phyloP scores from a whole-genome alignment of 1,140 invertebrate species.

The Ceratina australensis region DNA sequence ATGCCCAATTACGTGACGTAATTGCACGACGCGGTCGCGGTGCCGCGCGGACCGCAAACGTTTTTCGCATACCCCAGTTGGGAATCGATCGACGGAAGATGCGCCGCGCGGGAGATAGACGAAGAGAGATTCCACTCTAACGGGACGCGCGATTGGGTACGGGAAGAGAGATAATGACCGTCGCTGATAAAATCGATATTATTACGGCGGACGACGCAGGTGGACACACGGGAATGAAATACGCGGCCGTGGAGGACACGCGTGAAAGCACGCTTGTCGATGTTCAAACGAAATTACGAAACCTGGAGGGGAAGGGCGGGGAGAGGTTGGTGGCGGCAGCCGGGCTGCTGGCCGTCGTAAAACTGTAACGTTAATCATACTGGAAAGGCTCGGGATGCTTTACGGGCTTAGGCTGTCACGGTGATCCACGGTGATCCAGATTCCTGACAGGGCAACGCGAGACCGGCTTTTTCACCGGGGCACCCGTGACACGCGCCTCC shows the following conservation, averaged over 20 bases:
- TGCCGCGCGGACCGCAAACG: neutral
- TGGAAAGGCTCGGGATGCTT: slow-evolving; percentile 6
- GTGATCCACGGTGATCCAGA: slow-evolving; percentile 28
- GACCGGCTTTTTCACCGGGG: slow-evolving; percentile 3
- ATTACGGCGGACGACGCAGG: slow-evolving; percentile 39
- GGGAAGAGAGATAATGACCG: slow-evolving; percentile 50
- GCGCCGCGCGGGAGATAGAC: slow-evolving; percentile 33
- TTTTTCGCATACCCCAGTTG: slow-evolving; percentile 38
- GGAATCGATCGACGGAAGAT: slow-evolving; percentile 30
- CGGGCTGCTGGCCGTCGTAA: slow-evolving; percentile 40
- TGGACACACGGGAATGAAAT: slow-evolving; percentile 54
- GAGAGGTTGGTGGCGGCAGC: slow-evolving; percentile 20
- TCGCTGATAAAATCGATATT: slow-evolving; percentile 64
- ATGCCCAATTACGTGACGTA: slow-evolving; percentile 46
- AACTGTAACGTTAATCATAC: slow-evolving; percentile 55
- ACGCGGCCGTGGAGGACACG: slow-evolving; percentile 52
- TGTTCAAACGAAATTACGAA: slow-evolving; percentile 51
- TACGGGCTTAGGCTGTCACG: slow-evolving; percentile 21
- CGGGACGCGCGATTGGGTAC: slow-evolving; percentile 44
- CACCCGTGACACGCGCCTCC: slow-evolving; percentile 12
- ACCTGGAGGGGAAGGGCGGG: neutral
- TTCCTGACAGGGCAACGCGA: slow-evolving; percentile 8
- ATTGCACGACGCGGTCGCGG: slow-evolving; percentile 43
- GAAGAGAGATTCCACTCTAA: slow-evolving; percentile 55
- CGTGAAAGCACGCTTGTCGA: slow-evolving; percentile 47